phyloP scores from a whole-genome alignment of 2,888 invertebrate genomes.

The Cyrtodaria siliqua region DNA sequence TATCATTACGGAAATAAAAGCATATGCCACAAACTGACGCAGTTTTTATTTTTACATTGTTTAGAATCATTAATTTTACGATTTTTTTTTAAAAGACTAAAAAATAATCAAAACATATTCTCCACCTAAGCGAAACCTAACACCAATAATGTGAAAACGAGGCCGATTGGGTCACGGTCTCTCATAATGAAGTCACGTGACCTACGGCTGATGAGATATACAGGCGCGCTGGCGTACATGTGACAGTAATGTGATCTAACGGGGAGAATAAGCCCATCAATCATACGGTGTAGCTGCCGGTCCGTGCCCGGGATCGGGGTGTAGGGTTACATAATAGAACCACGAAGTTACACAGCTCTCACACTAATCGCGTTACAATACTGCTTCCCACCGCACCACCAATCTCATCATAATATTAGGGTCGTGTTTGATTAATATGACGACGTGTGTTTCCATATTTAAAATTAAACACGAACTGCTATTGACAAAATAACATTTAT shows the following conservation, averaged over 20 bases:
- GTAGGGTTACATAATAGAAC: constrained; percentile 9
- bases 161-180: constrained; percentile 1
- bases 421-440: neutral
- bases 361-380: neutral
- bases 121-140: neutral
- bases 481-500: no score
- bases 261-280: constrained; percentile 1
- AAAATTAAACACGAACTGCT: no score
- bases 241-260: constrained; percentile 10
- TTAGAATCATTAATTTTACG: no score
- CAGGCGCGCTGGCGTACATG: constrained; percentile 8
- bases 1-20: no score
- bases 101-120: no score
- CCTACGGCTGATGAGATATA: neutral
- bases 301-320: neutral
- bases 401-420: neutral
- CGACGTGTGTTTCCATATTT: no score
- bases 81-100: no score
- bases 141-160: neutral
- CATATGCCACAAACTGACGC: no score
- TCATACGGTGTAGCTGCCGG: neutral
- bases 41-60: no score
- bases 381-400: neutral
- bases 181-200: constrained; percentile 4
- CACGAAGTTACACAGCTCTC: neutral